These are phyloP conservation scores for Opisthograptis luteolata DNA, from an alignment of 2,888 invertebrate genomes.

Conservation along the genomic window DNA sequence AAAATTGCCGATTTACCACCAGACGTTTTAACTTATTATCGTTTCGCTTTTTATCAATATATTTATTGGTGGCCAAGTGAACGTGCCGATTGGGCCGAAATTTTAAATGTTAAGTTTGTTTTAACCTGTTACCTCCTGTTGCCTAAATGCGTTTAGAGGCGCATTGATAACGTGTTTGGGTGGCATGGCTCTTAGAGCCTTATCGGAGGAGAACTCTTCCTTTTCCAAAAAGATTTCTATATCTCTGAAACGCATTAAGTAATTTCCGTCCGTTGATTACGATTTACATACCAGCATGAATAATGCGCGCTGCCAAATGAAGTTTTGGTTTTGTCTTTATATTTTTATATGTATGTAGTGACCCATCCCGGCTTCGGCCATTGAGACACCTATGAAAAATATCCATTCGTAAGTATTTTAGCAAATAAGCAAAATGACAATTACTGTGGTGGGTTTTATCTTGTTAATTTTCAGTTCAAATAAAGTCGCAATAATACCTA, in stretches of 20 bases:
- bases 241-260: constrained; percentile 60
- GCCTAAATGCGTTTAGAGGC: constrained; percentile 69
- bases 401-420: too few species aligned
- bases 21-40: constrained; percentile 65
- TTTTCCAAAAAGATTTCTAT: constrained; percentile 51
- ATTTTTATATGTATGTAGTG: neutral
- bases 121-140: constrained; percentile 62
- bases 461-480: too few species aligned
- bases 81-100: constrained; percentile 59
- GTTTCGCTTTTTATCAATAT: constrained; percentile 71
- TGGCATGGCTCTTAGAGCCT: constrained; percentile 66
- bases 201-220: constrained; percentile 54
- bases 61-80: constrained; percentile 71
- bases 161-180: constrained; percentile 74
- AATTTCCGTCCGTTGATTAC: constrained; percentile 53
- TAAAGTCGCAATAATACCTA: too few species aligned
- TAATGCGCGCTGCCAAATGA: constrained; percentile 44
- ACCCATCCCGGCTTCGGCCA: neutral
- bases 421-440: too few species aligned
- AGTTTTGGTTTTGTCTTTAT: constrained; percentile 24
- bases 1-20: constrained; percentile 52
- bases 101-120: constrained; percentile 70
- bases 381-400: too few species aligned
- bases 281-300: constrained; percentile 44
- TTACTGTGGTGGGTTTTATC: too few species aligned